Conservation (phyloP, 2,797 vertebrate species). For the Onychomys torridus region DNA sequence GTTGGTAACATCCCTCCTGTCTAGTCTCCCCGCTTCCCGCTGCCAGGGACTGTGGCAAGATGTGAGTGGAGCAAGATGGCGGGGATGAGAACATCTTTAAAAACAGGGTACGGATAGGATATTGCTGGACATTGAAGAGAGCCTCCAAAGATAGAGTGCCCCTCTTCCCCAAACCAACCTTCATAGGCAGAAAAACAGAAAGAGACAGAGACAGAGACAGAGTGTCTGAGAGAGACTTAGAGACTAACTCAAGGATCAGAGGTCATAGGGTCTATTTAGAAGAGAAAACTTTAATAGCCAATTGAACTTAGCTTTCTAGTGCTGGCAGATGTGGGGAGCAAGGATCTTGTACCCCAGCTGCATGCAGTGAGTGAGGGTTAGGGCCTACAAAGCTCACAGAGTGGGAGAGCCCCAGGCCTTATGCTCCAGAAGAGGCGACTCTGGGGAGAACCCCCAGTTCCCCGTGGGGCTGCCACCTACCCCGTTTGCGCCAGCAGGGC, state of each 20-base stretch:
- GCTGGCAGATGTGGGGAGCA: not conserved
- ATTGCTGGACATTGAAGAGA: not conserved
- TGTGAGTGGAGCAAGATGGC: constrained; percentile 2
- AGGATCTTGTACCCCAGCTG: not conserved
- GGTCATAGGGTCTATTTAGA: not conserved
- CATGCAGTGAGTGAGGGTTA: not conserved
- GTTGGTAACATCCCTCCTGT: constrained; percentile 9
- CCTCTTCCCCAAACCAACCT: not conserved
- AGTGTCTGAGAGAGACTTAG: not conserved
- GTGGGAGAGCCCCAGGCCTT: not conserved
- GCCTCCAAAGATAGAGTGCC: not conserved
- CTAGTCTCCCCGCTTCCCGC: constrained; percentile 13
- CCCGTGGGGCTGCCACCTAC: constrained; percentile 85
- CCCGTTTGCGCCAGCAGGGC: constrained; percentile 97
- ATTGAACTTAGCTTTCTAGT: not conserved
- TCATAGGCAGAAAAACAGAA: not conserved
- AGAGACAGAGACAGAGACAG: not conserved
- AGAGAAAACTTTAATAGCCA: not conserved
- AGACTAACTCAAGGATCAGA: constrained; percentile 1
- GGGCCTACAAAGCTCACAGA: not conserved
- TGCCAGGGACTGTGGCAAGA: not conserved
- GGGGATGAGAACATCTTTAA: constrained; percentile 15
- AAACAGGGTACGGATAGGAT: not conserved
- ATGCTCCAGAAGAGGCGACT: not conserved
- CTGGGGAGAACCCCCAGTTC: not conserved